Percentiles rank a stretch among this genome's conserved stretches.
These are phyloP conservation scores for Zosterops lateralis DNA, from an alignment of 2,113 vertebrate genomes.

Conservation along the genomic window DNA sequence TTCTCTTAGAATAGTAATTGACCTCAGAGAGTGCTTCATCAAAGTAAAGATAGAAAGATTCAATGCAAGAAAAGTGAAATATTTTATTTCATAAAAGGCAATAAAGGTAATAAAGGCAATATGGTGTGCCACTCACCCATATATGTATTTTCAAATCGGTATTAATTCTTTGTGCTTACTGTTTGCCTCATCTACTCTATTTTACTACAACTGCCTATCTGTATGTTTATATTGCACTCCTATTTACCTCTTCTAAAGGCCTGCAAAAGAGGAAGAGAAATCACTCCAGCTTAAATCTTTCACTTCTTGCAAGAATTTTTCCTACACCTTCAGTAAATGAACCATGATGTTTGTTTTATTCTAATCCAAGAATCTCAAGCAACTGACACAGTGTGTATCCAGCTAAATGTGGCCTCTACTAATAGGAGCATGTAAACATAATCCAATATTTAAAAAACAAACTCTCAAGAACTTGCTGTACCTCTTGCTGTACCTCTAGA, in stretches of 20 bases:
- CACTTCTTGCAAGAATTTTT: not conserved
- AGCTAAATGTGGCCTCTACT: conserved; percentile 39
- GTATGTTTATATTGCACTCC: not conserved
- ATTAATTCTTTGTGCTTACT: not conserved
- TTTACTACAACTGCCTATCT: not conserved
- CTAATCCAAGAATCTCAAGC: conserved; percentile 8
- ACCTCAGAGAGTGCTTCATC: not conserved
- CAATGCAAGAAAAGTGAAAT: not conserved
- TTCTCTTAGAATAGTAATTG: not conserved
- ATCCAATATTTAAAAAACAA: conserved; percentile 57
- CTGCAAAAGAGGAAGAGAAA: not conserved
- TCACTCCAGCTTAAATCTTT: not conserved
- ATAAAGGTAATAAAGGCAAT: not conserved
- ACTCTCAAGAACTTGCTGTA: not conserved
- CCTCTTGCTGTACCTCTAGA: not conserved
- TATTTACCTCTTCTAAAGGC: not conserved
- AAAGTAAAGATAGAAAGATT: not conserved
- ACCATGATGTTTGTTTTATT: conserved; percentile 40
- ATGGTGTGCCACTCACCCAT: not conserved
- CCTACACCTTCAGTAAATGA: not conserved
- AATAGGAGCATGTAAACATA: conserved; percentile 40
- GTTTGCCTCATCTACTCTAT: not conserved
- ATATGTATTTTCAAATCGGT: not conserved
- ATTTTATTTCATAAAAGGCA: not conserved
- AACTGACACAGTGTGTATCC: conserved; percentile 17